These are phyloP conservation scores for Eristalinus aeneus DNA, from an alignment of 2,888 invertebrate genomes.

Conservation along the genomic window DNA sequence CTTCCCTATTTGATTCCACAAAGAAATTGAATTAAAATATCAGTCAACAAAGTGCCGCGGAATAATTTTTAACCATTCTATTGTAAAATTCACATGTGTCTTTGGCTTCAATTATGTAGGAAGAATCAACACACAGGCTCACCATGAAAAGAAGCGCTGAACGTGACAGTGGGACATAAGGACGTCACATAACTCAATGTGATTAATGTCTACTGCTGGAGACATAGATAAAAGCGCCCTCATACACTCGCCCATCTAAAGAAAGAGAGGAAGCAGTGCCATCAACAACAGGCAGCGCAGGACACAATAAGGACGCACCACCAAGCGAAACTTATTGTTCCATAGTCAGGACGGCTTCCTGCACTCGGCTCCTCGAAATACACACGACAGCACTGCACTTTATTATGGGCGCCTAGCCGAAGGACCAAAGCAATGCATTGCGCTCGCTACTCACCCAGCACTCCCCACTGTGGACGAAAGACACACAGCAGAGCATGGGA, in stretches of 20 bases:
- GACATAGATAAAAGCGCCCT: constrained; percentile 65
- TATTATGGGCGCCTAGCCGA: constrained; percentile 68
- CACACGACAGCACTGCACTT: constrained; percentile 62
- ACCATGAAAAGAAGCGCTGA: constrained; percentile 61
- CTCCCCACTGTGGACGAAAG: background rate
- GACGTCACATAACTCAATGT: constrained; percentile 80
- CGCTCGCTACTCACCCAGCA: background rate
- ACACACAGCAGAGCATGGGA: constrained; percentile 11
- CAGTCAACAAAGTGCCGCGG: background rate
- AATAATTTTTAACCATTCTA: background rate
- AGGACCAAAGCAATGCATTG: constrained; percentile 25
- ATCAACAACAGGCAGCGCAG: constrained; percentile 67
- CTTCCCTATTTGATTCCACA: no score
- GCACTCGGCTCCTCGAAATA: constrained; percentile 58
- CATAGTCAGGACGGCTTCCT: constrained; percentile 57
- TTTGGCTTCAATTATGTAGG: constrained; percentile 30
- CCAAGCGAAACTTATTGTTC: constrained; percentile 67
- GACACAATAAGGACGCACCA: constrained; percentile 68
- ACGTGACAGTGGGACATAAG: constrained; percentile 75
- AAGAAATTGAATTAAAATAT: background rate
- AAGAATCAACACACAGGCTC: constrained; percentile 38
- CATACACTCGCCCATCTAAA: constrained; percentile 21
- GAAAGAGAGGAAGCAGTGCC: constrained; percentile 48
- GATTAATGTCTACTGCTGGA: constrained; percentile 78
- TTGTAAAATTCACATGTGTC: constrained; percentile 37